Percentiles rank a stretch among this genome's conserved stretches.
Evolutionary conservation across 2,888 invertebrate species (phyloP).

Genomic region (Eurois occulta): DNA sequence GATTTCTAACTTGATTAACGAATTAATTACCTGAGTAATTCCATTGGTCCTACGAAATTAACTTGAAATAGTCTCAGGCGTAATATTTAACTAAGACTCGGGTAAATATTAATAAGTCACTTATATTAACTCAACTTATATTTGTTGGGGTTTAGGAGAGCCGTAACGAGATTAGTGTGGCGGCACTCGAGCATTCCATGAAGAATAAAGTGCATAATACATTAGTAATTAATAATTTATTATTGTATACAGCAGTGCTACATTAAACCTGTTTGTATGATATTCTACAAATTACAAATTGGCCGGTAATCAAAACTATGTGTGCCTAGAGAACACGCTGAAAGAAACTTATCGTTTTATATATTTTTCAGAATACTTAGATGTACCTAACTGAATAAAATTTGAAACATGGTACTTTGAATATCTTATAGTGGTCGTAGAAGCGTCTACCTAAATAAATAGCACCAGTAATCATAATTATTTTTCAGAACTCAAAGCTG

Average conservation of each 20-base stretch:
- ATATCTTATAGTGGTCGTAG: background rate
- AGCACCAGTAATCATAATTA: conserved; percentile 26
- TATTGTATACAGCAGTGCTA: conserved; percentile 20
- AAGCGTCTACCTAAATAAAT: conserved; percentile 3
- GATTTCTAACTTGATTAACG: conserved; percentile 80
- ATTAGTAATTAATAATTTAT: too few species aligned
- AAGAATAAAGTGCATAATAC: conserved; percentile 15
- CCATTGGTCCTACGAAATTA: conserved; percentile 75
- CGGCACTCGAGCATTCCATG: conserved; percentile 2
- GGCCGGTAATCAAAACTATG: background rate
- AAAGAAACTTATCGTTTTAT: conserved; percentile 1
- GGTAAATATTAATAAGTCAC: conserved; percentile 66
- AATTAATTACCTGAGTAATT: conserved; percentile 78
- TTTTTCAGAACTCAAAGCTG: conserved; percentile 33
- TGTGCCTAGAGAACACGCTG: background rate
- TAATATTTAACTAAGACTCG: conserved; percentile 70
- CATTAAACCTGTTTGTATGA: background rate
- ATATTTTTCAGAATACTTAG: background rate
- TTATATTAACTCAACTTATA: conserved; percentile 65
- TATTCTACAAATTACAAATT: conserved; percentile 1
- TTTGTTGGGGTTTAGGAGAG: conserved; percentile 51
- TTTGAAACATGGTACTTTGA: background rate
- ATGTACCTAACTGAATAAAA: background rate
- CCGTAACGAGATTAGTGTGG: conserved; percentile 54
- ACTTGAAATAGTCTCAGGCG: conserved; percentile 71